These are phyloP conservation scores for Sternotherus odoratus DNA, from an alignment of 2,797 vertebrate species.

Conservation along the genomic window DNA sequence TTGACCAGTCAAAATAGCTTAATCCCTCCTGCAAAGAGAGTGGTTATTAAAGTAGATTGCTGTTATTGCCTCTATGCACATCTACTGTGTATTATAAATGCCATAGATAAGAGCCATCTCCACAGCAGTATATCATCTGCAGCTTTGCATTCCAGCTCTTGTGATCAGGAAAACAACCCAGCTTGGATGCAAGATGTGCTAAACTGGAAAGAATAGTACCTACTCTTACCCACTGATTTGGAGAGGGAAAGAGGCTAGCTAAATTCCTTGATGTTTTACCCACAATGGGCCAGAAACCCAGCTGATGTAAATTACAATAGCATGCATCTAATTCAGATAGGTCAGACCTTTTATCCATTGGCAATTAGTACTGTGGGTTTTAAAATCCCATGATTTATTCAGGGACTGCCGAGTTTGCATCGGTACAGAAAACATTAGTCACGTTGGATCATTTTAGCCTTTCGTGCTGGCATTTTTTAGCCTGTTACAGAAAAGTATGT, in stretches of 20 bases:
- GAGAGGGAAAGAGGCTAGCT: background rate
- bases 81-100: background rate
- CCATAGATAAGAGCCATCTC: background rate
- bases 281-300: background rate
- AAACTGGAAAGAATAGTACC: background rate
- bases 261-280: background rate
- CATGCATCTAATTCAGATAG: background rate
- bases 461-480: background rate
- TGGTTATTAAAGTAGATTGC: conserved; percentile 1
- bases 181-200: background rate
- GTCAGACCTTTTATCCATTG: background rate
- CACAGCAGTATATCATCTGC: background rate
- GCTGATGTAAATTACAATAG: background rate
- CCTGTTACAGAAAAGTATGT: background rate
- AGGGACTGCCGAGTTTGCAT: background rate
- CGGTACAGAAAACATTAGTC: background rate
- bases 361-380: background rate
- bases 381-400: background rate
- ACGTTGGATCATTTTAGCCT: background rate
- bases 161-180: background rate
- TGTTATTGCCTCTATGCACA: background rate
- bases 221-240: background rate
- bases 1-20: background rate
- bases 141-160: background rate
- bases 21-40: background rate